Evolutionary conservation across 2,888 invertebrate genomes (phyloP), one percentile per base, ranked within the genome.

Genomic region (Sipha maydis): DNA sequence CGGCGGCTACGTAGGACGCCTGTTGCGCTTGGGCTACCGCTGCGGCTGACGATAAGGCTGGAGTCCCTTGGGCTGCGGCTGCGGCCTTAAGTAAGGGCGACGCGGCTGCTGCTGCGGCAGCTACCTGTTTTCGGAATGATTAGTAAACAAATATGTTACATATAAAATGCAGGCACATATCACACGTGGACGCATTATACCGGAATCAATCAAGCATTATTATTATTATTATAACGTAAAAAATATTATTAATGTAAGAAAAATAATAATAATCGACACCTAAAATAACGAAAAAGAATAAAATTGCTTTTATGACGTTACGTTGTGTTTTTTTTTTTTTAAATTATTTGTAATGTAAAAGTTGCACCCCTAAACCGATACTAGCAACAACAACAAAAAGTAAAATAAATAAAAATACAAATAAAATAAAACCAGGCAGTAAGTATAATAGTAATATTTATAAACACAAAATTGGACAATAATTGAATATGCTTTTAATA

Each of bases 1-100:
- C 96, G 91, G 97, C 97, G 90, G 96, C 96, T 92, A 97, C 96
- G 92, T 97, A 96, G 91, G 96, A 96, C 90, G 96, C 96, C 94
- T 97, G 96, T 93, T 96, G 96, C 92, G 96, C 96, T 92, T 88
- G 88, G 94, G 93, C 92, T 95, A 96, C 93, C 96, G 93, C 92
- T 90, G 90, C 78, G 89, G 90, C 76, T 89, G 89, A 89, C 76
- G 90, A 89, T 48, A 89, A 85, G 21, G 78, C 77, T 82, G 89
- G 90, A 77, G 89, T 90, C 75, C 89, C 76, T 82, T 89, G 83
- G 83, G 90, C 85, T 89, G 90, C 89, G 85, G 89, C 77, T 25
- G 96, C 96, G 90, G 96, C 95, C 94, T 96, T 96, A 93, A 96
- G 93, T 92, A 96, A 93, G 89, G 96, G 96, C 91, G 95, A 94